These are phyloP conservation scores for Argentina silus DNA, from an alignment of 2,797 vertebrate species.

Conservation along the genomic window DNA sequence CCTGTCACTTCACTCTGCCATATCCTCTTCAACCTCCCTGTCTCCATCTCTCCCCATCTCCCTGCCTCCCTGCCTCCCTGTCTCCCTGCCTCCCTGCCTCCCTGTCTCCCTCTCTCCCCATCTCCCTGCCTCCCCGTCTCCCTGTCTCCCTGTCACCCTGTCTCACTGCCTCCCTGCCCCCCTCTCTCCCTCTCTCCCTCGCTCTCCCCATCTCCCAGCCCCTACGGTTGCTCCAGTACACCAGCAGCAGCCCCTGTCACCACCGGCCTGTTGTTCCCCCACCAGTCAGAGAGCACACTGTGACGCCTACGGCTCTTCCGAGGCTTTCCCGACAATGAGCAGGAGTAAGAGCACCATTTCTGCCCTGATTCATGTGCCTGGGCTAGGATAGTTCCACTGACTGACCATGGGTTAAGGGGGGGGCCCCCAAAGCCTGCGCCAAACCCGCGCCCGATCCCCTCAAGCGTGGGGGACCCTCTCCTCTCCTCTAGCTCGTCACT, in stretches of 20 bases:
- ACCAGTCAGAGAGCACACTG: neutral
- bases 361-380: conserved; percentile 26
- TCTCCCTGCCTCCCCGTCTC: conserved; percentile 17
- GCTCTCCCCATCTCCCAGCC: conserved; percentile 3
- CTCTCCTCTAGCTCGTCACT: conserved; percentile 7
- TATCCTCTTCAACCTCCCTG: conserved; percentile 45
- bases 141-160: neutral
- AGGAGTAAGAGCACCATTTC: conserved; percentile 51
- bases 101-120: conserved; percentile 12
- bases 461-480: conserved; percentile 29
- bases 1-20: conserved; percentile 55
- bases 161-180: neutral
- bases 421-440: conserved; percentile 29
- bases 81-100: no score
- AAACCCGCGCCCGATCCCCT: conserved; percentile 22
- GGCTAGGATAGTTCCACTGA: conserved; percentile 55
- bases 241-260: no score
- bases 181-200: conserved; percentile 14
- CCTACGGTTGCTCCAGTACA: no score
- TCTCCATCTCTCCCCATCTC: neutral
- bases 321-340: conserved; percentile 44
- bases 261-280: neutral
- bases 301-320: conserved; percentile 32
- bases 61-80: neutral
- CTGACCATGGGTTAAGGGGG: conserved; percentile 51